Percentiles rank a stretch among this genome's conserved stretches.
phyloP scores from a whole-genome alignment of 2,797 vertebrate species.

The Anas bernieri region DNA sequence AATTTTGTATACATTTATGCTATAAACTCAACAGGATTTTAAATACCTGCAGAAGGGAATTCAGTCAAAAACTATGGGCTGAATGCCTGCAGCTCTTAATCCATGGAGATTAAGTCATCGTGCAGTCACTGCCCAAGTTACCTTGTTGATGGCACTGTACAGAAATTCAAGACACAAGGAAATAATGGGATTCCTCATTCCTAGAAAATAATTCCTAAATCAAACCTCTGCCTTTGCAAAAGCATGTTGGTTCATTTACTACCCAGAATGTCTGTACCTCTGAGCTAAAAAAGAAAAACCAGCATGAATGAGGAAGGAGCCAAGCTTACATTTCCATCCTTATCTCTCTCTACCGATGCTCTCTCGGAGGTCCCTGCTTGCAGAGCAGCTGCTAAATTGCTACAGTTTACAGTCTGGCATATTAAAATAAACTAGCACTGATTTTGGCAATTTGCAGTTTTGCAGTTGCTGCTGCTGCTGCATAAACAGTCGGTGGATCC shows the following conservation, averaged over 20 bases:
- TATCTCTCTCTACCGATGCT: background rate
- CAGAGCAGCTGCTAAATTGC: constrained; percentile 51
- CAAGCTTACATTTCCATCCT: constrained; percentile 14
- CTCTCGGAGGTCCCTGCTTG: constrained; percentile 42
- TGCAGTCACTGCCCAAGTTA: background rate
- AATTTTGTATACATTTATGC: background rate
- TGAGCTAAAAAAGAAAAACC: background rate
- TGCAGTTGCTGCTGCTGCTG: background rate
- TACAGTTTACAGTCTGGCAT: constrained; percentile 52
- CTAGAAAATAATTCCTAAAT: constrained; percentile 18
- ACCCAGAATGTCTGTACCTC: background rate
- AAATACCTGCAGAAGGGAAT: background rate
- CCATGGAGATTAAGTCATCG: background rate
- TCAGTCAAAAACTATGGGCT: background rate
- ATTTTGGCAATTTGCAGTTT: constrained; percentile 38
- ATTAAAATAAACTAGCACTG: constrained; percentile 56
- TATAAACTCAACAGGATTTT: background rate
- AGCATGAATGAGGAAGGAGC: background rate
- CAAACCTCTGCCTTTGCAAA: background rate
- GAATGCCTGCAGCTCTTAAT: background rate
- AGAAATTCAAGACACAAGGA: background rate
- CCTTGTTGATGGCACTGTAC: background rate
- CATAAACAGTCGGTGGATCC: background rate
- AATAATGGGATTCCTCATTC: background rate
- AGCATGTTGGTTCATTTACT: background rate